Evolutionary conservation across 37 sponge, comb jelly and placozoan genomes (phyloP).

Genomic region (Hexactinellida sp.): DNA sequence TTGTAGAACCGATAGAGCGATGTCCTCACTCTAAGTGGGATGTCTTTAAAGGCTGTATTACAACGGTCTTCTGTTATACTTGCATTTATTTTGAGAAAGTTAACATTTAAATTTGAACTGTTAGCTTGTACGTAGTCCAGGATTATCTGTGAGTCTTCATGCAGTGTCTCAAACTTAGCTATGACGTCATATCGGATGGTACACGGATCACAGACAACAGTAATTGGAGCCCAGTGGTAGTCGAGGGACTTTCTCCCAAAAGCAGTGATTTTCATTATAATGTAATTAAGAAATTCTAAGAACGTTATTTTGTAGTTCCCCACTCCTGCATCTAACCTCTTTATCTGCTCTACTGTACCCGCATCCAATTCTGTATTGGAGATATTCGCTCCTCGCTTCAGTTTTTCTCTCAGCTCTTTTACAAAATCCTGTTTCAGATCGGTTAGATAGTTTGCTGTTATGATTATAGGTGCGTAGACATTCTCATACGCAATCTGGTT

Average conservation of each 20-base stretch:
- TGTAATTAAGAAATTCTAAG: background rate
- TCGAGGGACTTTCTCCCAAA: background rate
- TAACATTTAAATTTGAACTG: background rate
- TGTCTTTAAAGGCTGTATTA: background rate
- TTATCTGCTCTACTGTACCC: background rate
- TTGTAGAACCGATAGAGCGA: background rate
- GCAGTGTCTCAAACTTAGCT: background rate
- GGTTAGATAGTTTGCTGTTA: background rate
- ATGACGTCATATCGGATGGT: background rate
- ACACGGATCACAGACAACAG: background rate
- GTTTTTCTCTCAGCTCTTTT: background rate
- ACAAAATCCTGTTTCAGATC: background rate
- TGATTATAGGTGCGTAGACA: background rate
- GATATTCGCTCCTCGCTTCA: background rate
- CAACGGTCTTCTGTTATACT: background rate
- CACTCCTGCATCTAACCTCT: background rate
- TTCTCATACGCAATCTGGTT: background rate
- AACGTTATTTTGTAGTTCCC: background rate
- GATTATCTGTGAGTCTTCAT: background rate
- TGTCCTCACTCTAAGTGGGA: background rate
- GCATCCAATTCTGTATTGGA: background rate
- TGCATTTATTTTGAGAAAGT: background rate
- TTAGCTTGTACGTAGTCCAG: background rate
- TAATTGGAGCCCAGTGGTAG: background rate
- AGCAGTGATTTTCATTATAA: background rate